phyloP scores from a whole-genome alignment of 2,797 vertebrate species.

The Tamandua tetradactyla region DNA sequence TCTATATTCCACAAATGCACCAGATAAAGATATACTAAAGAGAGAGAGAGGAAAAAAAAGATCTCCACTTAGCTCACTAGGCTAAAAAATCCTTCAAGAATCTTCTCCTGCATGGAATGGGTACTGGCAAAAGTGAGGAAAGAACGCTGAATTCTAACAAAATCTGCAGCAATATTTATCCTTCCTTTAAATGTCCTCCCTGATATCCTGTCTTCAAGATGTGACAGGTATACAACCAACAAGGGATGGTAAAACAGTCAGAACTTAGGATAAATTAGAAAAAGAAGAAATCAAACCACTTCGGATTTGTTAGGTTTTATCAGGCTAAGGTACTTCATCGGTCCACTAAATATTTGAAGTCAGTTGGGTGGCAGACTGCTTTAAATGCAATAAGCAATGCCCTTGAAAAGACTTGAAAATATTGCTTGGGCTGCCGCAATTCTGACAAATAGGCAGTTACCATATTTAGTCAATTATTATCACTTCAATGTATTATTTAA shows the following conservation, averaged over 20 bases:
- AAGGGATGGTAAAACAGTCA: background rate
- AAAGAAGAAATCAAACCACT: conserved; percentile 17
- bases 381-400: conserved; percentile 47
- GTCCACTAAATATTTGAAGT: conserved; percentile 5
- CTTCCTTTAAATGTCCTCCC: background rate
- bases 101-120: background rate
- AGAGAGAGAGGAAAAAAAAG: background rate
- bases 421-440: background rate
- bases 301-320: background rate
- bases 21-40: background rate
- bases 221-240: background rate
- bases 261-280: background rate
- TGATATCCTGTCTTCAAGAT: background rate
- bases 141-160: background rate
- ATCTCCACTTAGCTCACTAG: background rate
- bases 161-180: background rate
- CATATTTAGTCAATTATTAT: conserved; percentile 62
- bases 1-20: background rate
- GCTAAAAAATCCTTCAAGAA: background rate
- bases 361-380: background rate
- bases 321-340: conserved; percentile 22
- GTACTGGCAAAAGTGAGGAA: background rate
- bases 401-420: conserved; percentile 64
- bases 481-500: conserved; percentile 71
- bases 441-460: conserved; percentile 59